Conservation (phyloP, 1,140 invertebrate genomes). For the Drosophila seguyi region DNA sequence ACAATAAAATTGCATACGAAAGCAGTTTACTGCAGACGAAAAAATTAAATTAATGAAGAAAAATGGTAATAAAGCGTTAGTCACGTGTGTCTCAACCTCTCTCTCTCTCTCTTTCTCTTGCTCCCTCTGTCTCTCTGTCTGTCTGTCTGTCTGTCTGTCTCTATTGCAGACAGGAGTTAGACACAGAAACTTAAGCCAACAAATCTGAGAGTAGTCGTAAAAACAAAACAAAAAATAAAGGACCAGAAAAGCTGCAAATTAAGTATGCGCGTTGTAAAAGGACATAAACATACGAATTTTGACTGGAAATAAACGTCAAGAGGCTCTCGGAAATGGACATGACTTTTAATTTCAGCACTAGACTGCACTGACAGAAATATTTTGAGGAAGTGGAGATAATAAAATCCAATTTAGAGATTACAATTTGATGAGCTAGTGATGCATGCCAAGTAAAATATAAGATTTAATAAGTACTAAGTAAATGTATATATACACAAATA, state of each 20-base stretch:
- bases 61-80: slow-evolving; percentile 82
- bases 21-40: slow-evolving; percentile 83
- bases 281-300: slow-evolving; percentile 45
- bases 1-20: slow-evolving; percentile 83
- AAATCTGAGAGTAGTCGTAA: slow-evolving; percentile 47
- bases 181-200: slow-evolving; percentile 42
- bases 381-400: no score
- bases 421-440: no score
- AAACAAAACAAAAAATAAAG: slow-evolving; percentile 9
- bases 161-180: slow-evolving; percentile 32
- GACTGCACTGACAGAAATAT: slow-evolving; percentile 15
- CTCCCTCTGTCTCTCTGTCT: not conserved
- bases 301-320: slow-evolving; percentile 34
- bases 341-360: slow-evolving; percentile 32
- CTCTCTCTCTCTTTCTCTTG: no score
- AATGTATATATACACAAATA: no score
- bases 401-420: no score
- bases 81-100: slow-evolving; percentile 75
- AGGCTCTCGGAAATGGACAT: slow-evolving; percentile 31
- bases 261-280: slow-evolving; percentile 40
- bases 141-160: slow-evolving; percentile 12
- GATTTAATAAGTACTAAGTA: no score
- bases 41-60: slow-evolving; percentile 83
- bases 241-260: slow-evolving; percentile 28
- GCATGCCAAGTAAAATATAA: no score